Conservation (phyloP, 2,888 invertebrate genomes). For the Cheilosia grossa region DNA sequence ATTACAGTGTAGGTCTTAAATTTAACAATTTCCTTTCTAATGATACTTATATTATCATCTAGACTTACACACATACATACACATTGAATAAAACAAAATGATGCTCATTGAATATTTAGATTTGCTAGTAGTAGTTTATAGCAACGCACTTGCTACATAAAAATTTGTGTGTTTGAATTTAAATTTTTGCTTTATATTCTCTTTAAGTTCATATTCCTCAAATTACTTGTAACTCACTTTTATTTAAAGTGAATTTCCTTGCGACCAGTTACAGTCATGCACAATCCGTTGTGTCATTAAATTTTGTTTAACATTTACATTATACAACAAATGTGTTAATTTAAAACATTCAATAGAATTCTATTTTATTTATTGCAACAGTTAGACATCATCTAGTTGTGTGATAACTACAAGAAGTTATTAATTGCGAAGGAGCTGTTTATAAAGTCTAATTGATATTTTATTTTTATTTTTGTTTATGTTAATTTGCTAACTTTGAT, state of each 20-base stretch:
- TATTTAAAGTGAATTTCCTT: constrained; percentile 2
- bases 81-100: constrained; percentile 23
- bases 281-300: neutral
- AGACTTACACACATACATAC: constrained; percentile 27
- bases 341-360: constrained; percentile 37
- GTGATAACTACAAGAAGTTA: constrained; percentile 47
- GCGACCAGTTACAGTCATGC: neutral
- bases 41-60: constrained; percentile 30
- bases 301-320: constrained; percentile 24
- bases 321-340: constrained; percentile 31
- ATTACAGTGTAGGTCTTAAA: constrained; percentile 35
- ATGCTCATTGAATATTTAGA: constrained; percentile 1
- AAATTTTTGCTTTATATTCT: neutral
- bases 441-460: constrained; percentile 31
- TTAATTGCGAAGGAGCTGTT: constrained; percentile 37
- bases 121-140: constrained; percentile 11
- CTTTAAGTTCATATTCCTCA: too few species aligned
- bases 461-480: neutral
- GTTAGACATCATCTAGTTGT: constrained; percentile 49
- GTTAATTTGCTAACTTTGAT: constrained; percentile 36
- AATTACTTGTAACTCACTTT: neutral
- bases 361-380: constrained; percentile 60
- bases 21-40: constrained; percentile 37
- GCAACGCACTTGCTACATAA: constrained; percentile 26
- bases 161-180: constrained; percentile 25